Base-by-base conservation (phyloP, 2,888 invertebrate species). In the Noctua janthina region DNA sequence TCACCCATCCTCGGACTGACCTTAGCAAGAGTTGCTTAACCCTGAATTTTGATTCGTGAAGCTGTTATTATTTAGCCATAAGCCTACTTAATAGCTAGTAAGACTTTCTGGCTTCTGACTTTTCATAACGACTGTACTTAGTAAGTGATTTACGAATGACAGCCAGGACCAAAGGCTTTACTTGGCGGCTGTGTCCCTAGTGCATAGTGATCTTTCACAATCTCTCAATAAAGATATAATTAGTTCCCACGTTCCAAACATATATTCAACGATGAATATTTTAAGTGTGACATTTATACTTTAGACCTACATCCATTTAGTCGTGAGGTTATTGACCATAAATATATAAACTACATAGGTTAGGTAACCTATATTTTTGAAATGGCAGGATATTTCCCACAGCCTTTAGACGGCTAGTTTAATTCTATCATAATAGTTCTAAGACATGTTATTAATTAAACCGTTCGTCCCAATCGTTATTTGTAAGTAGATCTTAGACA, bases 251-350 rank as follows among this genome's bases (percentile, higher is more conserved):
- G 83, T 71, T 80, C 70, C 7, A 56, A 1, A 67, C 29, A 54
- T 54, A 49, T 13, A 43, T 71, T 74, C 81, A 74, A 17, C 73
- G 15, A 4, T 85, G 74, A 67, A 83, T 83, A 85, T 84, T 74
- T 84, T 70, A 83, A 67, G 54, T 80, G 80, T 64, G 85, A 83
- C 83, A 83, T 83, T 83, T 83, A 66, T 46, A 29, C 46, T 66
- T 2, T 3, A 74, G 70, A 74, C n/a, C 80, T 35, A 71, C 46
- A 82, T 66, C n/a, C 15, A 80, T 71, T 85, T 35, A 70, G 29
- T 56, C 10, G 23, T 79, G 46, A 85, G 59, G 71, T 67, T 80
- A 70, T 70, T 83, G 83, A 85, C 83, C 85, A 83, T 84, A 62
- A 74, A 80, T 66, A 71, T 54, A 68, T 83, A 69, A 66, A 56